A percentile compares a stretch with the other conserved stretches of the same genome.
Conservation (phyloP, 2,113 vertebrate genomes). For the Rhynchopsitta pachyrhyncha region DNA sequence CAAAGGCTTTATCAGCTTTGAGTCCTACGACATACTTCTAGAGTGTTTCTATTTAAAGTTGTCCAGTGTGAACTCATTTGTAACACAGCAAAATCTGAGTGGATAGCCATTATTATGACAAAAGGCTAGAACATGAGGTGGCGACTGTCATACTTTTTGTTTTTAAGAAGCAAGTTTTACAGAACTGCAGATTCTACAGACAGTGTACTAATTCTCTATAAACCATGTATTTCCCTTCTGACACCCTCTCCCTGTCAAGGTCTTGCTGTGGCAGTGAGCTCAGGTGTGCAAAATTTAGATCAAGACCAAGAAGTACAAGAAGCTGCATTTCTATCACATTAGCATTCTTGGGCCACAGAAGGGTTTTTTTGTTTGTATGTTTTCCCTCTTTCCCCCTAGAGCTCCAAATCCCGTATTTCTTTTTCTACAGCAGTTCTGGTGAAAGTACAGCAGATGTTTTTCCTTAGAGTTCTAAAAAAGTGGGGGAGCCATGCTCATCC, state of each 20-base stretch:
- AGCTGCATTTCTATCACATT: neutral
- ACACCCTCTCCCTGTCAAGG: neutral
- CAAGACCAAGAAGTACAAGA: neutral
- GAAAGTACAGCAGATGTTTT: neutral
- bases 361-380: accelerated
- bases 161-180: neutral
- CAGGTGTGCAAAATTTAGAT: neutral
- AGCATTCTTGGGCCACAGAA: neutral
- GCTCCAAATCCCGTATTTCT: neutral
- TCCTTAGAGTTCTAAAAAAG: neutral
- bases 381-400: neutral
- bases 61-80: neutral
- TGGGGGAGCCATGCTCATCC: neutral
- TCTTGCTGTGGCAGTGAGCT: neutral
- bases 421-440: neutral
- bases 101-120: neutral
- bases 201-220: neutral
- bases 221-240: neutral
- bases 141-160: neutral
- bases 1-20: neutral
- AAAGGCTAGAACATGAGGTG: neutral
- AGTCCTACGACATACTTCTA: neutral
- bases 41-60: neutral
- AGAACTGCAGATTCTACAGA: neutral
- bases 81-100: neutral